phyloP scores from a whole-genome alignment of 2,888 invertebrate genomes.

The Synergus itoensis region DNA sequence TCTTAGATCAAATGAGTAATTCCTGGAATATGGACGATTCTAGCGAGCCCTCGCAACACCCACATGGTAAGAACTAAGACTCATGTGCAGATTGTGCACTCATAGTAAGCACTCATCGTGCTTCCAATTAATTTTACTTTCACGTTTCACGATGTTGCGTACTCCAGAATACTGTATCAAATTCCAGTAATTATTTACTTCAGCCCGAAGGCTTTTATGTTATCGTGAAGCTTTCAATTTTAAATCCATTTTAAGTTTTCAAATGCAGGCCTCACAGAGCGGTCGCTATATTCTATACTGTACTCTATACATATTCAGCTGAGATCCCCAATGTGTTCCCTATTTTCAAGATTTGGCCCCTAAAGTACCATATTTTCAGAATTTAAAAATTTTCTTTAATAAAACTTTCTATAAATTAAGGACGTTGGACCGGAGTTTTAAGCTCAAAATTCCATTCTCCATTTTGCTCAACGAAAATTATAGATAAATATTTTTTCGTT shows the following conservation, averaged over 20 bases:
- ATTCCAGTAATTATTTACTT: constrained; percentile 9
- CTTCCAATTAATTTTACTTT: constrained; percentile 54
- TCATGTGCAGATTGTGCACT: not conserved
- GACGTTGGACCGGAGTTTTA: too few relatives aligned
- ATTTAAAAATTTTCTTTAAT: too few relatives aligned
- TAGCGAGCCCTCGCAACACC: constrained; percentile 76
- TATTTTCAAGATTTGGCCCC: too few relatives aligned
- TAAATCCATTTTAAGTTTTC: not conserved
- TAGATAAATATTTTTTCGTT: too few relatives aligned
- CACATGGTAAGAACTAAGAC: constrained; percentile 75
- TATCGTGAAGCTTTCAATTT: not conserved
- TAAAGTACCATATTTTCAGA: too few relatives aligned
- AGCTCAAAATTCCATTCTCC: too few relatives aligned
- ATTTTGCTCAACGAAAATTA: too few relatives aligned
- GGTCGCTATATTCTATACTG: too few relatives aligned
- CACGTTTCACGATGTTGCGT: constrained; percentile 41
- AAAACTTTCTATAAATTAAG: too few relatives aligned
- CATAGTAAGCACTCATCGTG: not conserved
- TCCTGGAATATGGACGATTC: constrained; percentile 78
- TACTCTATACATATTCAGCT: too few relatives aligned
- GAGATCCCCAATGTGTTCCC: too few relatives aligned
- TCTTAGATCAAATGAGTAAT: constrained; percentile 77
- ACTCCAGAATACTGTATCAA: constrained; percentile 15
- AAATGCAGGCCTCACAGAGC: not conserved
- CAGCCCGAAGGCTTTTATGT: not conserved